Percentiles rank a stretch among this genome's conserved stretches.
phyloP scores from a whole-genome alignment of 2,113 vertebrate genomes.

The Acanthochromis polyacanthus region DNA sequence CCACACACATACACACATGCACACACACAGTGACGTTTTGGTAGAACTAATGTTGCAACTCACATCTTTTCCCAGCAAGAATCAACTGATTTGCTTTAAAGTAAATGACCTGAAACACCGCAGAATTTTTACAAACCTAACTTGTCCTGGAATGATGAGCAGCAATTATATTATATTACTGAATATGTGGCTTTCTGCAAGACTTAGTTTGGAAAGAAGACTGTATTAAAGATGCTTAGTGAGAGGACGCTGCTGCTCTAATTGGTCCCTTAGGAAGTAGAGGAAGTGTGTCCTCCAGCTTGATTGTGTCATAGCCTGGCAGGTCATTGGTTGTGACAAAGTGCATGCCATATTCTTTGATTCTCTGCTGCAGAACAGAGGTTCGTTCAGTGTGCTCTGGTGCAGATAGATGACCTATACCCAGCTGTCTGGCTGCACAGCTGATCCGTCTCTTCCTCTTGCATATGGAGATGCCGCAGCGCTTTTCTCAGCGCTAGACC shows the following conservation, averaged over 20 bases:
- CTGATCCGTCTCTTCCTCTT: conserved; percentile 24
- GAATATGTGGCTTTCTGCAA: neutral
- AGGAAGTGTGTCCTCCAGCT: conserved; percentile 7
- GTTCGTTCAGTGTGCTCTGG: neutral
- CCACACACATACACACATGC: neutral
- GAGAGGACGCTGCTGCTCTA: conserved; percentile 18
- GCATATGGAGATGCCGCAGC: conserved; percentile 39
- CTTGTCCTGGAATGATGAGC: conserved; percentile 5
- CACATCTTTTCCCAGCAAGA: neutral
- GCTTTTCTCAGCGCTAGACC: conserved; percentile 20
- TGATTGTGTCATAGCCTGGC: conserved; percentile 28
- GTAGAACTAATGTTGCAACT: neutral
- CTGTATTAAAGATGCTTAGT: conserved; percentile 12
- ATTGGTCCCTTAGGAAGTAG: conserved; percentile 44
- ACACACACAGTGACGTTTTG: neutral
- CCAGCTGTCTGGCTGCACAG: conserved; percentile 23
- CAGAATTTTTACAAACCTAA: neutral
- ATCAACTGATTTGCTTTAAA: conserved; percentile 1
- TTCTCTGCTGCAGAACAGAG: conserved; percentile 11
- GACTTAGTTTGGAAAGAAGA: conserved; percentile 8
- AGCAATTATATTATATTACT: conserved; percentile 2
- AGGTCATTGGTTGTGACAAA: conserved; percentile 24
- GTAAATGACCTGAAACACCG: neutral
- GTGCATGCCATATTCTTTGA: conserved; percentile 22
- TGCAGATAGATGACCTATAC: neutral